Conservation (phyloP, 2,113 vertebrate species). For the Python bivittatus region DNA sequence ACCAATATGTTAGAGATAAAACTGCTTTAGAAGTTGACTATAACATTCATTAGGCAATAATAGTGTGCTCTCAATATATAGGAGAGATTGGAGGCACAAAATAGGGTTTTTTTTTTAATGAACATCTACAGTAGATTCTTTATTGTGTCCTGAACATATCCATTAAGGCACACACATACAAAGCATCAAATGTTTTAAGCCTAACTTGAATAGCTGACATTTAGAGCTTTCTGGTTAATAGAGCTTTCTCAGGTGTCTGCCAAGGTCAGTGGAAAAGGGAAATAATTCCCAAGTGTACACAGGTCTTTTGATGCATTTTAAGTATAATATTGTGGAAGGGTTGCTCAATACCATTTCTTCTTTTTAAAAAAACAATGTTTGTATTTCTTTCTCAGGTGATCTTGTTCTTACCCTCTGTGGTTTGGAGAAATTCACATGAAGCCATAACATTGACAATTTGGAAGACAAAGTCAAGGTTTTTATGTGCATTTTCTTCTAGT, state of each 20-base stretch:
- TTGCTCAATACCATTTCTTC: background rate
- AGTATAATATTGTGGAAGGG: conserved; percentile 25
- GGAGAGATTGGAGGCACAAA: background rate
- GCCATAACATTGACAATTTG: background rate
- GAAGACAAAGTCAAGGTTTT: background rate
- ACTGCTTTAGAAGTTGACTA: background rate
- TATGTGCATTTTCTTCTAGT: background rate
- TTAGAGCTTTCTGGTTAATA: conserved; percentile 23
- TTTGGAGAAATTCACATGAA: background rate
- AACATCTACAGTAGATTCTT: background rate
- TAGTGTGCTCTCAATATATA: background rate
- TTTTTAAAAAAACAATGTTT: background rate
- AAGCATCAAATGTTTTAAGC: background rate
- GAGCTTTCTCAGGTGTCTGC: conserved; percentile 18
- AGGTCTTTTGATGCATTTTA: conserved; percentile 18
- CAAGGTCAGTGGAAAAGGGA: conserved; percentile 34
- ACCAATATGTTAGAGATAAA: background rate
- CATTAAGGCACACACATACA: background rate
- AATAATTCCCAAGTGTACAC: conserved; percentile 4
- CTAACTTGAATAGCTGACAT: conserved; percentile 26
- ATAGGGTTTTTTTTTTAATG: background rate
- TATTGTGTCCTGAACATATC: background rate
- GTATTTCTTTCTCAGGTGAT: background rate
- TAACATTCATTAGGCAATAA: background rate
- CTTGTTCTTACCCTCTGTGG: background rate